These are phyloP conservation scores for Furcula furcula DNA, from an alignment of 2,888 invertebrate species.

Conservation along the genomic window DNA sequence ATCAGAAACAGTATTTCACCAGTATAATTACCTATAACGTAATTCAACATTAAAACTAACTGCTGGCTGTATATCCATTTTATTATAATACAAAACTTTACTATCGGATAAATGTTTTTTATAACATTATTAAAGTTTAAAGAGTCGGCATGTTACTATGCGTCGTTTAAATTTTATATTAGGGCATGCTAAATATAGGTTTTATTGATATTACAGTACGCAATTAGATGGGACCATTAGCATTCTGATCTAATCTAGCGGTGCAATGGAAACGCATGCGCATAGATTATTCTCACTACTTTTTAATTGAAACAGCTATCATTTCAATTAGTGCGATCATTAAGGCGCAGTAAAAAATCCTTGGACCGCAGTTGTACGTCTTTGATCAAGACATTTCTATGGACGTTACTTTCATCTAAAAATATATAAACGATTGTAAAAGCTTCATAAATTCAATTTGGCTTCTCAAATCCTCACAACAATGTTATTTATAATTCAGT, in stretches of 20 bases:
- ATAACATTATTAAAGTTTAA: conserved; percentile 5
- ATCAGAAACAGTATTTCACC: background rate
- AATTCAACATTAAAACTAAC: background rate
- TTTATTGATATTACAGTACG: conserved; percentile 43
- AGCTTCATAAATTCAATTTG: too few species aligned
- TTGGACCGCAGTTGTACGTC: background rate
- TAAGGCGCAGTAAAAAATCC: background rate
- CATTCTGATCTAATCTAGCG: conserved; percentile 47
- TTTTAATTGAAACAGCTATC: conserved; percentile 40
- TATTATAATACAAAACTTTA: conserved; percentile 17
- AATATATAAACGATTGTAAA: background rate
- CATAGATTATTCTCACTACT: conserved; percentile 37
- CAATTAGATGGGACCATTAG: conserved; percentile 55
- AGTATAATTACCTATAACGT: background rate
- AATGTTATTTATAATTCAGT: too few species aligned
- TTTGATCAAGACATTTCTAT: background rate
- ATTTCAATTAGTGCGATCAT: conserved; percentile 19
- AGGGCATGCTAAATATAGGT: conserved; percentile 34
- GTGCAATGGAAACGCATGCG: conserved; percentile 26
- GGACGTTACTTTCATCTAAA: background rate
- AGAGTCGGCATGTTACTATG: conserved; percentile 5
- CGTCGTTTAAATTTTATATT: conserved; percentile 10
- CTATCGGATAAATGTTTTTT: conserved; percentile 8
- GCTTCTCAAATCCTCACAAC: too few species aligned
- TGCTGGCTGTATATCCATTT: conserved; percentile 9